Evolutionary conservation across 1,140 invertebrate species (phyloP), one percentile per base, ranked within the genome.

Genomic region (Apis mellifera): DNA sequence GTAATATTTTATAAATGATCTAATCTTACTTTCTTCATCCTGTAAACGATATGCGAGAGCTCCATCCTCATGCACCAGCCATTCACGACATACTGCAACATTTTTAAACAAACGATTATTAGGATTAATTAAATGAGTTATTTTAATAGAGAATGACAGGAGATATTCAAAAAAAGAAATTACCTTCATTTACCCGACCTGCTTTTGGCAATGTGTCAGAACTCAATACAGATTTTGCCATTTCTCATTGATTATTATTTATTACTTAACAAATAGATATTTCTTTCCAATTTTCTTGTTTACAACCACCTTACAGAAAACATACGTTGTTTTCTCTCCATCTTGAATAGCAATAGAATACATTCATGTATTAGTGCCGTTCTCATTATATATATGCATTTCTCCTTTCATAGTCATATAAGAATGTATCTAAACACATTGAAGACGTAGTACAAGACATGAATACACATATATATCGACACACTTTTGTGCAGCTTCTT

Each of bases 1-100:
- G 7, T 17, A 42, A n/a, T 62, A 57, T 65, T 26, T 19, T 50
- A 13, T 5, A n/a, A 57, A 42, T 23, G 52, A 17, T 55, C 11
- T 48, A 50, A 55, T 57, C 54, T 75, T 95, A 97, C 97, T 98
- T 95, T 99, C 98, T 94, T 99, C 96, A 91, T 97, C 97, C 93
- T 99, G 98, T 19, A 99, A 94, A 78, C 96, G 96, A 93, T 98
- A 97, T 11, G 98, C 98, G 85, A 99, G 93, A 15, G 97, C 98
- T 68, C 97, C 97, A 94, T 99, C 98, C 93, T 99, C 97, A 88
- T 98, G 96, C 64, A 99, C 97, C 83, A 98, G 95, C 98, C 98
- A 99, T 94, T 99, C 97, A 84, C 96, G 96, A 91, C 97, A 97
- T 55, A 98, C 97, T 97, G 94, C 50, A 96, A 96, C 82, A 91